These are phyloP conservation scores for Acronicta aceris DNA, from an alignment of 2,888 invertebrate genomes.

Conservation along the genomic window DNA sequence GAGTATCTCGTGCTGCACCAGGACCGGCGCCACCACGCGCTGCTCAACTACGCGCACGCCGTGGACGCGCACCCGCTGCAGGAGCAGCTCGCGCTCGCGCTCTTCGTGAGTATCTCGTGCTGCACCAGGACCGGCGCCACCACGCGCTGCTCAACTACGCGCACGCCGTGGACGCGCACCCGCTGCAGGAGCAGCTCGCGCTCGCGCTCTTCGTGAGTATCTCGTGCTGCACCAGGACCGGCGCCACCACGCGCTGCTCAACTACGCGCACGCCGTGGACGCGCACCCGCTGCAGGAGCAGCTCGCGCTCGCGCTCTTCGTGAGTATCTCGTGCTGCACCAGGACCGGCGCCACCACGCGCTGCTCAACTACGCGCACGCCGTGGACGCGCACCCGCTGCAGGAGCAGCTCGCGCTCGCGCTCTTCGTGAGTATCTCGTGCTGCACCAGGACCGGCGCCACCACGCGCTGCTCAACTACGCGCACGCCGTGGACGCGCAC, in stretches of 20 bases:
- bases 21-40: no score
- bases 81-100: neutral
- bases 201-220: constrained; percentile 10
- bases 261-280: constrained; percentile 1
- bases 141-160: constrained; percentile 42
- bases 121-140: constrained; percentile 20
- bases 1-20: no score
- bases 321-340: constrained; percentile 90
- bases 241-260: constrained; percentile 13
- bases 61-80: constrained; percentile 86
- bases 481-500: no score
- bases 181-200: constrained; percentile 1
- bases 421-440: no score
- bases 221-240: constrained; percentile 3
- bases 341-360: constrained; percentile 90
- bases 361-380: constrained; percentile 7
- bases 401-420: neutral
- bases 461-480: no score
- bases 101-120: constrained; percentile 5
- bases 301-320: constrained; percentile 5
- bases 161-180: neutral
- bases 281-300: constrained; percentile 5
- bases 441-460: no score
- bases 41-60: constrained; percentile 73
- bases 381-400: neutral